Conservation (phyloP, 2,113 vertebrate genomes). For the Ciconia stormi region DNA sequence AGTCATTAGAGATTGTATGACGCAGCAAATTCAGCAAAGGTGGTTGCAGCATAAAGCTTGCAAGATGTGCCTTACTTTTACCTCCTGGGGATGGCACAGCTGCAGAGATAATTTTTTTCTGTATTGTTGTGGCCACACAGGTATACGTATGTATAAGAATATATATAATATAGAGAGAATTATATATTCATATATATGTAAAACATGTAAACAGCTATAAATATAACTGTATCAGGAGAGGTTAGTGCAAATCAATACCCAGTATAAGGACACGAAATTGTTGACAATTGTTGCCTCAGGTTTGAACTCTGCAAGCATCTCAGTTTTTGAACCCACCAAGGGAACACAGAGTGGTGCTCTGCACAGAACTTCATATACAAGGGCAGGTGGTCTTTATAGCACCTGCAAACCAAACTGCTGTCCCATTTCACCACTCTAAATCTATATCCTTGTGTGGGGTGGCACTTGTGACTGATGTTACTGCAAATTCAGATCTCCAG, state of each 20-base stretch:
- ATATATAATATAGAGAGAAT: background rate
- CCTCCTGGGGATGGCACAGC: background rate
- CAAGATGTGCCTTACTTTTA: background rate
- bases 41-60: background rate
- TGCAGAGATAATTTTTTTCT: background rate
- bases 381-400: background rate
- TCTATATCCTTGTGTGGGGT: background rate
- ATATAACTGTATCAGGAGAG: background rate
- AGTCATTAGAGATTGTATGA: background rate
- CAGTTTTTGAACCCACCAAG: background rate
- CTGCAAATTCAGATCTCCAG: background rate
- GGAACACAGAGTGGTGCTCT: background rate
- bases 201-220: background rate
- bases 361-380: background rate
- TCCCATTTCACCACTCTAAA: background rate
- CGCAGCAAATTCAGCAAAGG: background rate
- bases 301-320: background rate
- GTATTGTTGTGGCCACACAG: background rate
- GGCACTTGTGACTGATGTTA: background rate
- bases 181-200: background rate
- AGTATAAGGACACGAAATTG: background rate
- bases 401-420: background rate
- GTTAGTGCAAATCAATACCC: background rate
- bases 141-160: accelerated
- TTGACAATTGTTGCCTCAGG: background rate